These are phyloP conservation scores for Siphamia tubifer DNA, from an alignment of 2,113 vertebrate species.

Conservation along the genomic window DNA sequence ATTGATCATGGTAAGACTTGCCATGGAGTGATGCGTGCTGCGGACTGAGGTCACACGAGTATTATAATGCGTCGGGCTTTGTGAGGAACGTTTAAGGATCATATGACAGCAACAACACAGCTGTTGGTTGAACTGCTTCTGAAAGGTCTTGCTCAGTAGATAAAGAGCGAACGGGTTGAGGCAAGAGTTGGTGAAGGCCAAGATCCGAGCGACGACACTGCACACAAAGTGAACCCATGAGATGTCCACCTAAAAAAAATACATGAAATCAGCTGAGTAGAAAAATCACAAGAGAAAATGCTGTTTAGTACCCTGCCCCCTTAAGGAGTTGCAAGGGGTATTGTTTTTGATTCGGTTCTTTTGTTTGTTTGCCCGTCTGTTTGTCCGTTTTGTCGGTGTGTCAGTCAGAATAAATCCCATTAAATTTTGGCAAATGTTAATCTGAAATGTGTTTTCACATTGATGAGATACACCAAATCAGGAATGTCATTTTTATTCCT, in stretches of 20 bases:
- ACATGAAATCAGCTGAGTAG: too few relatives aligned
- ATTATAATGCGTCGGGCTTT: slow-evolving; percentile 81
- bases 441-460: too few relatives aligned
- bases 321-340: too few relatives aligned
- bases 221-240: slow-evolving; percentile 89
- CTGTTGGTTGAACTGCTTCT: slow-evolving; percentile 94
- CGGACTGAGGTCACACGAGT: slow-evolving; percentile 88
- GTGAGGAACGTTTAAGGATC: slow-evolving; percentile 68
- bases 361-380: too few relatives aligned
- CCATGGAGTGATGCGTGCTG: slow-evolving; percentile 87
- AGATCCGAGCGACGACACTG: slow-evolving; percentile 88
- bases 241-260: slow-evolving; percentile 85
- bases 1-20: slow-evolving; percentile 87
- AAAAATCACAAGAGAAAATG: too few relatives aligned
- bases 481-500: too few relatives aligned
- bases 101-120: slow-evolving; percentile 85
- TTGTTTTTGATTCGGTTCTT: too few relatives aligned
- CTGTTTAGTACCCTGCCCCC: too few relatives aligned
- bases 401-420: too few relatives aligned
- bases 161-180: slow-evolving; percentile 97
- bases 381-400: too few relatives aligned
- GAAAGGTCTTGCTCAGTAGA: slow-evolving; percentile 92
- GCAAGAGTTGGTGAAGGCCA: slow-evolving; percentile 96
- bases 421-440: too few relatives aligned
- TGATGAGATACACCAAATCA: too few relatives aligned